A percentile compares a stretch with the other conserved stretches of the same genome.
Evolutionary conservation across 2,888 invertebrate genomes (phyloP).

Genomic region (Diloba caeruleocephala): DNA sequence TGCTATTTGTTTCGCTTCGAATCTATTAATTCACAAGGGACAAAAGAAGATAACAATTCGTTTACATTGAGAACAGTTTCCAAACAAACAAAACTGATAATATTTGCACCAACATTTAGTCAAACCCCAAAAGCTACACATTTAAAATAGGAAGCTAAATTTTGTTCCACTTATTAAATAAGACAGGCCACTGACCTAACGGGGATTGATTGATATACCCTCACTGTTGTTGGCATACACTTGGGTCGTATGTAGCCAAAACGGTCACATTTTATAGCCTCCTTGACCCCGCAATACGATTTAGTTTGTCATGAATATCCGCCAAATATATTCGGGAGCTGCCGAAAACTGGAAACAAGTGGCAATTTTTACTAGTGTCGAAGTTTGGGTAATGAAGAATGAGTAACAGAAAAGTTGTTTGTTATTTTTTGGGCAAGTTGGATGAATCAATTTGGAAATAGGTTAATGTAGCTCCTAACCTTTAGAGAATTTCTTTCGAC

Average conservation of each 20-base stretch:
- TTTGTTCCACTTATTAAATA: slow-evolving; percentile 52
- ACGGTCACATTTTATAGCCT: slow-evolving; percentile 44
- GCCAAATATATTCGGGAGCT: slow-evolving; percentile 22
- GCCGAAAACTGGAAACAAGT: slow-evolving; percentile 16
- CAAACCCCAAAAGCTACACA: slow-evolving; percentile 35
- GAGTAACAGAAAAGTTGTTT: slow-evolving; percentile 10
- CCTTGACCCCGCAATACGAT: slow-evolving; percentile 51
- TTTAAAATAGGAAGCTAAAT: slow-evolving; percentile 37
- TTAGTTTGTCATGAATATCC: slow-evolving; percentile 38
- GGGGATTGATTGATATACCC: slow-evolving; percentile 43
- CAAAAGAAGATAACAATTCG: slow-evolving; percentile 2
- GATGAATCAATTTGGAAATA: slow-evolving; percentile 1
- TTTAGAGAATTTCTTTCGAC: no score
- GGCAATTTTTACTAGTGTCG: slow-evolving; percentile 25
- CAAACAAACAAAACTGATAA: slow-evolving; percentile 31
- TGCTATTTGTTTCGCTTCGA: slow-evolving; percentile 7
- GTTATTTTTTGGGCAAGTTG: background rate
- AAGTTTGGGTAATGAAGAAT: slow-evolving; percentile 14
- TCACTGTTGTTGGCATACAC: slow-evolving; percentile 52
- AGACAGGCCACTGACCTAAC: slow-evolving; percentile 52
- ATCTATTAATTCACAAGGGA: slow-evolving; percentile 3
- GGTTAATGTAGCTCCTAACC: slow-evolving; percentile 4
- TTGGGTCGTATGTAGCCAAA: slow-evolving; percentile 45
- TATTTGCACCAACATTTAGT: slow-evolving; percentile 39
- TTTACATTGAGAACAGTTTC: background rate